A percentile compares a stretch with the other conserved stretches of the same genome.
Conservation (phyloP, 2,888 invertebrate genomes). For the Coenonympha glycerion region DNA sequence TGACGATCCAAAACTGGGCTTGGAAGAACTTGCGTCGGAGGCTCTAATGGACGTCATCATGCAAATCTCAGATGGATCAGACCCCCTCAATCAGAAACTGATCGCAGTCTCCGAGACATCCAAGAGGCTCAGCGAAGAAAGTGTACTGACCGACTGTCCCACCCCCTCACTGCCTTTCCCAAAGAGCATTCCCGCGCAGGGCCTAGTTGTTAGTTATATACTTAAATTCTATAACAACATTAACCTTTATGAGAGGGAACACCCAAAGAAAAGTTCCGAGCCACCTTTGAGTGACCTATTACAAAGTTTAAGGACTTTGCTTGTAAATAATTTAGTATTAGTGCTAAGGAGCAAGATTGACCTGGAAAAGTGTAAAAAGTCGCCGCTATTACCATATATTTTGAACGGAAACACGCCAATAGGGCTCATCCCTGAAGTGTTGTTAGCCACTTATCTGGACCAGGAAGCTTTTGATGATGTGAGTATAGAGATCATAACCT, state of each 20-base stretch:
- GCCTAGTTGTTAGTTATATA: slow-evolving; percentile 65
- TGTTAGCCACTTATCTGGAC: slow-evolving; percentile 78
- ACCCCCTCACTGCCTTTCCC: slow-evolving; percentile 62
- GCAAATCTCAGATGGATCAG: slow-evolving; percentile 74
- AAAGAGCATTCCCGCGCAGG: slow-evolving; percentile 60
- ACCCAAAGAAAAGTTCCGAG: slow-evolving; percentile 84
- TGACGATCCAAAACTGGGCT: slow-evolving; percentile 68
- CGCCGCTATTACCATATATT: slow-evolving; percentile 81
- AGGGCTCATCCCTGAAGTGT: slow-evolving; percentile 82
- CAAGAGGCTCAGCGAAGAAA: slow-evolving; percentile 65
- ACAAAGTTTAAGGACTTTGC: slow-evolving; percentile 70
- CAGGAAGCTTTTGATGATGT: slow-evolving; percentile 75
- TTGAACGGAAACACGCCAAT: slow-evolving; percentile 82
- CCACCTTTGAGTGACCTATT: slow-evolving; percentile 83
- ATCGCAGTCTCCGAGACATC: slow-evolving; percentile 60
- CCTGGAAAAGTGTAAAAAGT: slow-evolving; percentile 71
- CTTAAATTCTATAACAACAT: slow-evolving; percentile 80
- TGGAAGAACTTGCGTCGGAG: slow-evolving; percentile 77
- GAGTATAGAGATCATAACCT: slow-evolving; percentile 33
- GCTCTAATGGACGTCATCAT: slow-evolving; percentile 80
- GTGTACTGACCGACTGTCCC: slow-evolving; percentile 59
- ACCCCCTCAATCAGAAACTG: slow-evolving; percentile 74
- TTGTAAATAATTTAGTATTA: slow-evolving; percentile 77
- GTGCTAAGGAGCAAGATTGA: slow-evolving; percentile 73
- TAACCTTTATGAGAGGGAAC: slow-evolving; percentile 82